phyloP scores from a whole-genome alignment of 2,797 vertebrate genomes.

The Mionectes olivaceus region DNA sequence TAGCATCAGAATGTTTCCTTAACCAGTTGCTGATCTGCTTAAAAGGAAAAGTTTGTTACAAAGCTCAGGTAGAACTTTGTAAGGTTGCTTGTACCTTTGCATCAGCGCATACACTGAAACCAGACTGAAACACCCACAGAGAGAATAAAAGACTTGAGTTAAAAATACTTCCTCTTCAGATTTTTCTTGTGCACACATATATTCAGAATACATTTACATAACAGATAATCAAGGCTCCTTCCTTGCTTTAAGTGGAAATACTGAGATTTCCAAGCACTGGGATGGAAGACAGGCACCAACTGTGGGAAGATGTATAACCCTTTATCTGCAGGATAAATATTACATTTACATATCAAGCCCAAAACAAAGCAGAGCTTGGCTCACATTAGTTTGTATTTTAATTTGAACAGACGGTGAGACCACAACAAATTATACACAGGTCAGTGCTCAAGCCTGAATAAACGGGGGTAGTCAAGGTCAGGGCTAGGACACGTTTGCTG shows the following conservation, averaged over 20 bases:
- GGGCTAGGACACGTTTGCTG: slow-evolving; percentile 11
- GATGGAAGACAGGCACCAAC: neutral
- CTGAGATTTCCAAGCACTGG: neutral
- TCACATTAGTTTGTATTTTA: neutral
- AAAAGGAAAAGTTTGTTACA: neutral
- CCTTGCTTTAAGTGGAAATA: neutral
- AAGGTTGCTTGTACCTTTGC: neutral
- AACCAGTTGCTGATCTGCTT: neutral
- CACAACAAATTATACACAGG: slow-evolving; percentile 44
- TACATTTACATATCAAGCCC: neutral
- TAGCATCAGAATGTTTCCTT: neutral
- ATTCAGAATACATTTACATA: neutral
- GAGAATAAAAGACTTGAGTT: neutral
- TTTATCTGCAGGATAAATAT: neutral
- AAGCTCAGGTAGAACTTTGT: neutral
- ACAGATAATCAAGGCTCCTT: neutral
- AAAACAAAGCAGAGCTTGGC: neutral
- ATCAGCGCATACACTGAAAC: neutral
- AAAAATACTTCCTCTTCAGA: neutral
- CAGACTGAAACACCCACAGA: neutral
- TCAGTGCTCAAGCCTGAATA: slow-evolving; percentile 39
- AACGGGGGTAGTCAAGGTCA: slow-evolving; percentile 35
- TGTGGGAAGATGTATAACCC: neutral
- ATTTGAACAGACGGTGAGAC: neutral
- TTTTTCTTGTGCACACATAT: neutral